Base-by-base conservation (phyloP, 2,113 vertebrate species). In the Holacanthus passer region DNA sequence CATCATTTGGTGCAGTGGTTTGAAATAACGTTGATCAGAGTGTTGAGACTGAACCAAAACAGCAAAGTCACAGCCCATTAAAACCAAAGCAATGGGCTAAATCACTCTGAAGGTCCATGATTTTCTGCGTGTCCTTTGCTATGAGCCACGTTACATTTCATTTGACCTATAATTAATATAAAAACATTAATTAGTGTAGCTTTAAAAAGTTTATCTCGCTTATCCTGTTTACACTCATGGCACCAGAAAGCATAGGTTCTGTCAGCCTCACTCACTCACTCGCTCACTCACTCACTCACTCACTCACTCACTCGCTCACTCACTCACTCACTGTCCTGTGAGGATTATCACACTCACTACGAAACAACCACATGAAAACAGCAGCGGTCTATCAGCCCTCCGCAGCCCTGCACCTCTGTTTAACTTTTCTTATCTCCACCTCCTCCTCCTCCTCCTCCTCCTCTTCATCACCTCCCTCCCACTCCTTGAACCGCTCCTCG, bases 401-500 rank as follows among this genome's bases (percentile, higher is more conserved):
- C 73, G 64, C 76, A 71, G 76, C 68, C 16, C 45, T 43, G 60
- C 67, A 69, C 78, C 64, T 78, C 88, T 74, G 73, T 69, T 66
- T 83, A 74, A 87, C 79, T 82, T 77, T 79, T 82, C 79, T 84
- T 79, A 69, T 86, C 73, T 53, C 39, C 69, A 52, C 78, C 27
- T 73, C 71, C 32, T 73, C 71, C 22, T 29, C 68, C 67, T 81
- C 77, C 1, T 78, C 84, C 14, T 87, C 88, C 73, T 63, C 89
- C 58, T 90, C 84, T 69, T 88, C 74, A 83, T 92, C 89, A 85
- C 88, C 88, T 91, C 70, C 82, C 78, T 88, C 91, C 84, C 79
- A 88, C 90, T 86, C 69, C 68, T 85, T 85, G 87, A 64, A 84
- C 87, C 32, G 47, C 83, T 88, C 75, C 60, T 58, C n/a, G 17